These are phyloP conservation scores for Aethina tumida DNA, from an alignment of 1,140 invertebrate species.

Conservation along the genomic window DNA sequence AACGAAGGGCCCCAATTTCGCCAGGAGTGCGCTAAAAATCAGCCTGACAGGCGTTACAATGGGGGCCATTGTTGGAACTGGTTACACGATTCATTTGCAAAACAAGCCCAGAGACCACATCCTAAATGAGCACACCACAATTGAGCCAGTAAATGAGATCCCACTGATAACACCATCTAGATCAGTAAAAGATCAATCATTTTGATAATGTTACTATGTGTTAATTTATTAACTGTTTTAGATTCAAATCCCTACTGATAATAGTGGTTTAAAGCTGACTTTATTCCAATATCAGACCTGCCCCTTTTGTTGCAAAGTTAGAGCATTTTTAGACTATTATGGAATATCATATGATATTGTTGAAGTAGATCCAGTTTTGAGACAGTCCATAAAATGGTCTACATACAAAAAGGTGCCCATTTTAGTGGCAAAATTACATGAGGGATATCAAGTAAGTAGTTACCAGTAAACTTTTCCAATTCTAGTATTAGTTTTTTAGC, in stretches of 20 bases:
- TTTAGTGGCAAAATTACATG: conserved; percentile 63
- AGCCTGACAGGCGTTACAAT: conserved; percentile 42
- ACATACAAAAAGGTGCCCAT: conserved; percentile 94
- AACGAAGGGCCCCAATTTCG: too few species aligned
- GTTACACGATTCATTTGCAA: conserved; percentile 39
- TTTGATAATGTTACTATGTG: conserved; percentile 3
- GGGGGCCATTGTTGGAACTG: conserved; percentile 39
- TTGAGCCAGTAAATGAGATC: conserved; percentile 41
- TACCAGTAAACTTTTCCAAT: conserved; percentile 9
- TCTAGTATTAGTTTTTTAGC: conserved; percentile 43
- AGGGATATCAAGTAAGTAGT: conserved; percentile 53
- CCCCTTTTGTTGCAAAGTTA: conserved; percentile 97
- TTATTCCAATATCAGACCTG: conserved; percentile 96
- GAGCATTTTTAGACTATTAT: conserved; percentile 87
- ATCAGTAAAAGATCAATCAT: conserved; percentile 15
- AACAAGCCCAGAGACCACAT: conserved; percentile 37
- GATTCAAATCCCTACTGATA: conserved; percentile 56
- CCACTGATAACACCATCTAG: conserved; percentile 36
- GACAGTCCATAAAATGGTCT: conserved; percentile 89
- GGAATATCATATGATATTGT: conserved; percentile 93
- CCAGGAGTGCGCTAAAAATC: too few species aligned
- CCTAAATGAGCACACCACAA: conserved; percentile 37
- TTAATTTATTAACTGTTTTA: conserved; percentile 31
- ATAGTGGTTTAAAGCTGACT: conserved; percentile 68
- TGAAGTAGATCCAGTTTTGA: conserved; percentile 91